These are phyloP conservation scores for Pandemis corylana DNA, from an alignment of 2,888 invertebrate genomes.

Conservation along the genomic window DNA sequence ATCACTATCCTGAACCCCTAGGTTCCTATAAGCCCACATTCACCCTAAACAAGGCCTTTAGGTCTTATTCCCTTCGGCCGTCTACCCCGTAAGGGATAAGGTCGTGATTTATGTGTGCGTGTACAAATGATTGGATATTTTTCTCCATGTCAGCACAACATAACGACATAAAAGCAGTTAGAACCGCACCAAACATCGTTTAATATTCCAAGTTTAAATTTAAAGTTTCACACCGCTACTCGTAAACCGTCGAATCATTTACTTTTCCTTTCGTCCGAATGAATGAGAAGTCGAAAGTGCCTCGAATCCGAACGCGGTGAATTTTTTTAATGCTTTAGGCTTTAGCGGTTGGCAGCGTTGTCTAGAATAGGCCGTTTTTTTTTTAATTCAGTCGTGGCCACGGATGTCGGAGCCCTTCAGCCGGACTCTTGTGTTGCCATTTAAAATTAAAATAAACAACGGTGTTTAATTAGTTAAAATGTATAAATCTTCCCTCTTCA, in stretches of 20 bases:
- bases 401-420: too few species aligned
- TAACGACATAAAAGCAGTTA: not conserved
- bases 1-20: too few species aligned
- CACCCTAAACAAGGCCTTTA: too few species aligned
- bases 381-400: not conserved
- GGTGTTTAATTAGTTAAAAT: too few species aligned
- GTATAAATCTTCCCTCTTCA: too few species aligned
- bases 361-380: not conserved
- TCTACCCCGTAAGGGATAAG: too few species aligned
- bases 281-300: constrained; percentile 36
- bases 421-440: not conserved
- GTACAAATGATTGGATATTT: not conserved
- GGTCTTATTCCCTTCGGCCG: too few species aligned
- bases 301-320: constrained; percentile 20
- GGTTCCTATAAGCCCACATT: too few species aligned
- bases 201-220: constrained; percentile 16
- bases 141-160: not conserved
- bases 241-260: constrained; percentile 31
- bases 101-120: not conserved
- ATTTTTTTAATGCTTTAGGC: constrained; percentile 25
- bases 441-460: not conserved
- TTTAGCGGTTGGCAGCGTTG: constrained; percentile 6
- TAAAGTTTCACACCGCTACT: constrained; percentile 20
- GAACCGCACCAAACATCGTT: not conserved
- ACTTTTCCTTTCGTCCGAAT: constrained; percentile 37